phyloP scores from a whole-genome alignment of 2,797 vertebrate genomes.

The Melanogrammus aeglefinus region DNA sequence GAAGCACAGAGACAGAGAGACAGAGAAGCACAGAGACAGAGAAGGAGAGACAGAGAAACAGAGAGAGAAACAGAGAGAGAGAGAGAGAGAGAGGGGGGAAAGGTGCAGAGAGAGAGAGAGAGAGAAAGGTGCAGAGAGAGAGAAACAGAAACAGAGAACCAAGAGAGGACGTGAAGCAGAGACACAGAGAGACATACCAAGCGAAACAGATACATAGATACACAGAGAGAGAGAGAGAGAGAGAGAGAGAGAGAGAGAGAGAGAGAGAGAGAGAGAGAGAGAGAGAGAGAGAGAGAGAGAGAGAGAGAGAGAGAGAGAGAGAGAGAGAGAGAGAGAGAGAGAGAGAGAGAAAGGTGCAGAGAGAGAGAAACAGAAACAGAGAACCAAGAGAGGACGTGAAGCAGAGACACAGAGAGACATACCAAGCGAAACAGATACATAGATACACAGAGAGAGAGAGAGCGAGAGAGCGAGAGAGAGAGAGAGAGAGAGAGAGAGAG shows the following conservation, averaged over 20 bases:
- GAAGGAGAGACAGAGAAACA: no score
- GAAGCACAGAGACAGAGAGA: no score
- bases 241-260: no score
- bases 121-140: not conserved
- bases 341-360: not conserved
- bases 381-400: not conserved
- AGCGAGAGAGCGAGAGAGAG: constrained; percentile 19
- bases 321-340: no score
- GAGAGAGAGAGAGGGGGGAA: no score
- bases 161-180: not conserved
- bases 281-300: no score
- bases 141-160: not conserved
- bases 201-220: not conserved
- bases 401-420: not conserved
- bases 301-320: no score
- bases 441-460: constrained; percentile 3
- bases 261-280: no score
- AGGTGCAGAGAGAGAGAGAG: no score
- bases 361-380: not conserved
- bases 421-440: not conserved
- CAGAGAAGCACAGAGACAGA: no score
- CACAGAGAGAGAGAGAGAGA: no score
- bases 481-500: not conserved
- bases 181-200: not conserved
- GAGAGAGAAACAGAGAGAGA: no score